Evolutionary conservation across 2,888 invertebrate species (phyloP).

Genomic region (Drosophila niveifrons): DNA sequence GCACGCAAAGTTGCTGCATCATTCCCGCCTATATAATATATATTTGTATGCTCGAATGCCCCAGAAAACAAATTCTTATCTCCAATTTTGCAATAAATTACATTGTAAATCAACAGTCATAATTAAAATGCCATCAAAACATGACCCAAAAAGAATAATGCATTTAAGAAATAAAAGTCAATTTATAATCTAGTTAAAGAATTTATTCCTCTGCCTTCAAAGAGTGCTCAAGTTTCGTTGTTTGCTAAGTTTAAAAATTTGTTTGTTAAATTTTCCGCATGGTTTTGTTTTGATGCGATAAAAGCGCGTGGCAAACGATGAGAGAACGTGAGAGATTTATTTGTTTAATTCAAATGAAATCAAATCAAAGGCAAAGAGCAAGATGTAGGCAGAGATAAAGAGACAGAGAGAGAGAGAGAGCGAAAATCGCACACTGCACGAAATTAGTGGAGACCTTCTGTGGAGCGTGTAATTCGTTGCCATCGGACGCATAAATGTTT

Average conservation of each 20-base stretch:
- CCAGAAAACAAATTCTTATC: conserved; percentile 3
- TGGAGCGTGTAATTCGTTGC: conserved; percentile 15
- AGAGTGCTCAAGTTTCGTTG: conserved; percentile 23
- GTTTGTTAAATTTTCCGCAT: conserved; percentile 21
- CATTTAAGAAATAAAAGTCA: not conserved
- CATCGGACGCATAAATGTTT: conserved; percentile 12
- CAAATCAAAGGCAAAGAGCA: not conserved
- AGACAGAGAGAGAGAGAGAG: not conserved
- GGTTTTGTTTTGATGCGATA: conserved; percentile 17
- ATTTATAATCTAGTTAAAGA: not conserved
- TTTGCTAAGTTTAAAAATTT: not conserved
- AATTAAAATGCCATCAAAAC: not conserved
- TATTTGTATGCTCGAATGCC: not conserved
- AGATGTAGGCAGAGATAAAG: not conserved
- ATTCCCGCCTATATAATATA: not conserved
- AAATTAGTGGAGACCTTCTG: conserved; percentile 18
- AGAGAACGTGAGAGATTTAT: conserved; percentile 14
- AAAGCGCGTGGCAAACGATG: conserved; percentile 3
- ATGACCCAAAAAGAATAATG: not conserved
- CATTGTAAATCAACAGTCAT: not conserved
- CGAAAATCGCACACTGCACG: conserved; percentile 11
- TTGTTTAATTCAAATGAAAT: conserved; percentile 10
- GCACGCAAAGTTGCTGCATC: not conserved
- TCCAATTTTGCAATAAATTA: not conserved
- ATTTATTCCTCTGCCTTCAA: too few relatives aligned